phyloP scores from a whole-genome alignment of 1,140 invertebrate species.

The Zelostemma sp. region DNA sequence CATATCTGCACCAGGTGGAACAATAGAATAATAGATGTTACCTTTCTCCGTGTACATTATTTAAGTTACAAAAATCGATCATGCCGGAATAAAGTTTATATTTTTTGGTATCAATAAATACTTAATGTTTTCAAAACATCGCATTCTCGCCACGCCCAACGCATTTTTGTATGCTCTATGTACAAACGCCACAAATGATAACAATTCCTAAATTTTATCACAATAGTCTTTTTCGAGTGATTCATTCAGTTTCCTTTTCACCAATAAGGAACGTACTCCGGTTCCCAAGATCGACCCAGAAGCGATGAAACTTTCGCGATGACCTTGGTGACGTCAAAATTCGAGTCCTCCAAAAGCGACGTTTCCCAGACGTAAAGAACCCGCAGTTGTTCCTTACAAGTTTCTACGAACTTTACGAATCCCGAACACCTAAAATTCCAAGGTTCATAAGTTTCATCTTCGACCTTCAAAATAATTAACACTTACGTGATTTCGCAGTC shows the following conservation, averaged over 20 bases:
- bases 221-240: too few relatives aligned
- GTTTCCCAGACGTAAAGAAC: slow-evolving; percentile 63
- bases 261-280: slow-evolving; percentile 65
- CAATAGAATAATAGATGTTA: slow-evolving; percentile 49
- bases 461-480: neutral
- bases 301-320: slow-evolving; percentile 55
- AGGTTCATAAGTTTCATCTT: neutral
- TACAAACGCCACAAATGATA: too few relatives aligned
- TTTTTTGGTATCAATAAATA: slow-evolving; percentile 61
- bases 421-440: slow-evolving; percentile 57
- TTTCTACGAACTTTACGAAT: slow-evolving; percentile 58
- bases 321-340: slow-evolving; percentile 52
- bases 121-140: slow-evolving; percentile 10
- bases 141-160: slow-evolving; percentile 24
- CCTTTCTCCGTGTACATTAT: slow-evolving; percentile 60
- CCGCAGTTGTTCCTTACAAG: slow-evolving; percentile 54
- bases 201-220: too few relatives aligned
- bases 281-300: slow-evolving; percentile 61
- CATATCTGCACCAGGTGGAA: slow-evolving; percentile 47
- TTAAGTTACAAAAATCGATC: slow-evolving; percentile 46
- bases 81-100: slow-evolving; percentile 66
- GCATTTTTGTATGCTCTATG: slow-evolving; percentile 29
- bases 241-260: slow-evolving; percentile 47
- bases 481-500: slow-evolving; percentile 65
- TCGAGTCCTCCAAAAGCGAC: slow-evolving; percentile 60